Conservation (phyloP, 2,113 vertebrate species). For the Rhinopomastus cyanomelas region DNA sequence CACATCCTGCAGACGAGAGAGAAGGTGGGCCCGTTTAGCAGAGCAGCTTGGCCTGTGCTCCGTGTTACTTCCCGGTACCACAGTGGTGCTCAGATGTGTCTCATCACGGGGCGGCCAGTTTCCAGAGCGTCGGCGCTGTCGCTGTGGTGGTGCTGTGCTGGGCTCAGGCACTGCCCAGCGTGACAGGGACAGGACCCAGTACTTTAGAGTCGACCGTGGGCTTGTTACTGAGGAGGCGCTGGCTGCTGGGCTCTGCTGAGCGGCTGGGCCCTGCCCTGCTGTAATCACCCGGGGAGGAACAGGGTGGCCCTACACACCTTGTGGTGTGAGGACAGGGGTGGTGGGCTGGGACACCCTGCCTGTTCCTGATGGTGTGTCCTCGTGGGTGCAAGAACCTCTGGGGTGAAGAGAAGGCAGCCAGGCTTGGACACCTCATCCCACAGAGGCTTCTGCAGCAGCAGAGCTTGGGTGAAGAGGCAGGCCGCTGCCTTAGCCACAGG, state of each 20-base stretch:
- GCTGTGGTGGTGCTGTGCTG: not conserved
- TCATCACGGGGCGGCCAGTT: not conserved
- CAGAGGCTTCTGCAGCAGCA: not conserved
- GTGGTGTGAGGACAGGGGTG: not conserved
- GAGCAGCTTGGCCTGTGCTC: not conserved
- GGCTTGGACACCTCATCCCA: not conserved
- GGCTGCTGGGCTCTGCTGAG: not conserved
- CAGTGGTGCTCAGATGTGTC: not conserved
- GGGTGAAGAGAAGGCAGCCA: not conserved
- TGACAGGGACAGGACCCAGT: not conserved
- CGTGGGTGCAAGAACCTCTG: not conserved
- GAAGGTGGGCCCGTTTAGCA: not conserved
- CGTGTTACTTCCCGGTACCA: accelerated
- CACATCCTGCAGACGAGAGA: not conserved
- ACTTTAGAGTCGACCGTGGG: accelerated
- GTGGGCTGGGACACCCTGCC: not conserved
- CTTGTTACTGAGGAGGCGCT: not conserved
- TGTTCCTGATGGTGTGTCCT: not conserved
- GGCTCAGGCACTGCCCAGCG: not conserved
- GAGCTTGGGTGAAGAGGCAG: not conserved
- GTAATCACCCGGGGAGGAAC: not conserved
- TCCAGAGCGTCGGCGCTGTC: not conserved
- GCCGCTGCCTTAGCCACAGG: not conserved
- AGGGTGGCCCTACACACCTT: accelerated
- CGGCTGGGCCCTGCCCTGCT: not conserved